A percentile compares a stretch with the other conserved stretches of the same genome.
phyloP scores from a whole-genome alignment of 2,888 invertebrate genomes.

The Drosophila dives region DNA sequence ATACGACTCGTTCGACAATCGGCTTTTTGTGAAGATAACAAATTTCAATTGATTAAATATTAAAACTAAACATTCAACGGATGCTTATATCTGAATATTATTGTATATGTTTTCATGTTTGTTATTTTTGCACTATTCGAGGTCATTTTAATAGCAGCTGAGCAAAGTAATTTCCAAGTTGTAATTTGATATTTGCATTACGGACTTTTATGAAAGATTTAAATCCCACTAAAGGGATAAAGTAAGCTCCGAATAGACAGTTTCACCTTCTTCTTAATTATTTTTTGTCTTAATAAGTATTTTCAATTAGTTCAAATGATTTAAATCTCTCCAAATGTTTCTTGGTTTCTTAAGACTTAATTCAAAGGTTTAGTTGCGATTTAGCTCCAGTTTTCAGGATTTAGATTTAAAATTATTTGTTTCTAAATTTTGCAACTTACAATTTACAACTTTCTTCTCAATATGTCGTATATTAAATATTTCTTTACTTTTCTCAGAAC shows the following conservation, averaged over 20 bases:
- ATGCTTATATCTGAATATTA: not conserved
- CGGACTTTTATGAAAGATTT: not conserved
- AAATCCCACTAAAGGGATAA: not conserved
- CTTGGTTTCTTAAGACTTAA: not conserved
- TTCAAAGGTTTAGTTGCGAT: not conserved
- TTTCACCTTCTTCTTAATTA: not conserved
- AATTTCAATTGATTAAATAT: constrained; percentile 17
- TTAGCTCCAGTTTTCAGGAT: too few relatives aligned
- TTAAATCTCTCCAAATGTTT: not conserved
- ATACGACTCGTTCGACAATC: constrained; percentile 24
- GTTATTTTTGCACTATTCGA: not conserved
- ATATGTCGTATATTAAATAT: not conserved
- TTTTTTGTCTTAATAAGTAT: not conserved
- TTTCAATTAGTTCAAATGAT: not conserved
- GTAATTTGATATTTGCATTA: not conserved
- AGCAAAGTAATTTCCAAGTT: not conserved
- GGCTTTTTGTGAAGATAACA: constrained; percentile 17
- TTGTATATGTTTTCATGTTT: not conserved
- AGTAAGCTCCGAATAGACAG: not conserved
- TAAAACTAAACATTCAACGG: not conserved
- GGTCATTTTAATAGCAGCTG: not conserved
- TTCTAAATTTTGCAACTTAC: not conserved
- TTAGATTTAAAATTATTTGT: not conserved
- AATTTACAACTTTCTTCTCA: not conserved
- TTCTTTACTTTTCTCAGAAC: not conserved